These are phyloP conservation scores for Opisthograptis luteolata DNA, from an alignment of 2,888 invertebrate species.

Conservation along the genomic window DNA sequence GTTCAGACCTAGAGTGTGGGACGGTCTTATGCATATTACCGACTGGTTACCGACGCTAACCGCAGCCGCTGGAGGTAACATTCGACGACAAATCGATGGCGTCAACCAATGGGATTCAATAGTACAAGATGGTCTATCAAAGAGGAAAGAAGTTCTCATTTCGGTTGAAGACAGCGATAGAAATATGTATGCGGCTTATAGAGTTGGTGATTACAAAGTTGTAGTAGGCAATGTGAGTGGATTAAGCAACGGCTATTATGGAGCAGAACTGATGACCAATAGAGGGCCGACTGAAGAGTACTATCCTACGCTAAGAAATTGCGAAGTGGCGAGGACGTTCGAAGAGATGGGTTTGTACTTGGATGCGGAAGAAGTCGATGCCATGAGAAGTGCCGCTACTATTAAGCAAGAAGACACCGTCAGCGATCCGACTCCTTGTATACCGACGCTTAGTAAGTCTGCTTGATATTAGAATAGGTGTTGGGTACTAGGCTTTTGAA, in stretches of 20 bases:
- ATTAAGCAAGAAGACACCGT: constrained; percentile 62
- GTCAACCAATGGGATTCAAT: constrained; percentile 88
- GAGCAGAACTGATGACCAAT: constrained; percentile 59
- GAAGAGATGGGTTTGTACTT: constrained; percentile 60
- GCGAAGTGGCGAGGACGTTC: constrained; percentile 60
- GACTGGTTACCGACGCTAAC: constrained; percentile 93
- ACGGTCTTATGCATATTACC: constrained; percentile 88
- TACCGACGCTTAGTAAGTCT: constrained; percentile 69
- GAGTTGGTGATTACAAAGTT: constrained; percentile 86
- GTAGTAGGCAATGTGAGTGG: constrained; percentile 82
- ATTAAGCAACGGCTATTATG: constrained; percentile 66
- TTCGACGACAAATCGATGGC: constrained; percentile 84
- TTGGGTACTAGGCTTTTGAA: too few relatives aligned
- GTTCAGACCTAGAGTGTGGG: constrained; percentile 85
- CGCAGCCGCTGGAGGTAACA: constrained; percentile 64
- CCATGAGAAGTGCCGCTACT: constrained; percentile 58
- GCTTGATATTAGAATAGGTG: neutral
- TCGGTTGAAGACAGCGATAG: constrained; percentile 82
- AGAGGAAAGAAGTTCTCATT: constrained; percentile 82
- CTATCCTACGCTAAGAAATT: constrained; percentile 54
- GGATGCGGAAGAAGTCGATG: constrained; percentile 52
- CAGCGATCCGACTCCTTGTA: constrained; percentile 61
- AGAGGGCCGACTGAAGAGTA: constrained; percentile 64
- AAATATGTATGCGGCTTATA: constrained; percentile 81
- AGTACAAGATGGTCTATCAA: constrained; percentile 69